Conservation (phyloP, 2,888 invertebrate genomes). For the Caenorhabditis sp. region DNA sequence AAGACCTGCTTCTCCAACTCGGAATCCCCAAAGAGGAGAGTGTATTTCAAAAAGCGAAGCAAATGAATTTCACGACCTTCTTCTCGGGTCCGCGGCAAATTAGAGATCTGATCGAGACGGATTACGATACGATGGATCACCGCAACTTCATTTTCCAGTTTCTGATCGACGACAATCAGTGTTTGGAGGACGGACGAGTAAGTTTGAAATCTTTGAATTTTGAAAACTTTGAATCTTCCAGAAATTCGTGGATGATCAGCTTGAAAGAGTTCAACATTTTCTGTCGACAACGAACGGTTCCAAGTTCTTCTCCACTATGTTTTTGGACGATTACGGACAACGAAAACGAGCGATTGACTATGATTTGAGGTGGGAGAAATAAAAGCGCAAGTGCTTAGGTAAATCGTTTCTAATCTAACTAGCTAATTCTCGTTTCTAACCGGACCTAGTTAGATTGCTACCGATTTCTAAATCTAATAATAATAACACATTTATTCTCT, state of each 20-base stretch:
- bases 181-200: slow-evolving; percentile 39
- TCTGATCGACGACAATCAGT: slow-evolving; percentile 29
- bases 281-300: slow-evolving; percentile 12
- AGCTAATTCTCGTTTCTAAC: too few relatives aligned
- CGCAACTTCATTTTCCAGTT: slow-evolving; percentile 32
- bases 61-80: slow-evolving; percentile 29
- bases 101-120: slow-evolving; percentile 22
- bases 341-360: slow-evolving; percentile 22
- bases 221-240: not conserved
- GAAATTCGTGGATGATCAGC: slow-evolving; percentile 29
- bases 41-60: slow-evolving; percentile 29
- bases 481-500: too few relatives aligned
- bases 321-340: slow-evolving; percentile 26
- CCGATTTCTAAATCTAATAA: too few relatives aligned
- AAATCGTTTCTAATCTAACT: too few relatives aligned
- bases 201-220: not conserved
- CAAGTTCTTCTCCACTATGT: slow-evolving; percentile 24
- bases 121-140: slow-evolving; percentile 29
- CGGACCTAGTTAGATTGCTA: too few relatives aligned
- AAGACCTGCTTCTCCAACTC: slow-evolving; percentile 26
- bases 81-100: slow-evolving; percentile 40
- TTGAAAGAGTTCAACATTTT: slow-evolving; percentile 21
- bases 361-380: slow-evolving; percentile 14
- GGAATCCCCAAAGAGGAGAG: slow-evolving; percentile 18
- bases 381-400: too few relatives aligned